These are phyloP conservation scores for Heliocidaris tuberculata DNA, from an alignment of 35 echinoderm and acorn worm genomes.

Conservation along the genomic window DNA sequence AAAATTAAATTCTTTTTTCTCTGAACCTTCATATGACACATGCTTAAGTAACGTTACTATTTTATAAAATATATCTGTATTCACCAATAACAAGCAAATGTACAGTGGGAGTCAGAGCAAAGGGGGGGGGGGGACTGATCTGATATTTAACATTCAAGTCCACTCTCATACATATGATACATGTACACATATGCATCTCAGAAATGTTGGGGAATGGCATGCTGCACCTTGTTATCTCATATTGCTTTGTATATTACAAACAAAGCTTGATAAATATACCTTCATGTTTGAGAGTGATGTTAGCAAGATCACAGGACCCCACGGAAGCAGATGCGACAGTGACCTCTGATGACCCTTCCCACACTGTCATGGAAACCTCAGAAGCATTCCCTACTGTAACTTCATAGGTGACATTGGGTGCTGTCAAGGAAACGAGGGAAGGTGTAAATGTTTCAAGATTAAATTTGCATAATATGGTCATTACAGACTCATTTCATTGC, in stretches of 20 bases:
- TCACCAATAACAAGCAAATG: no score
- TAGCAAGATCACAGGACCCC: background rate
- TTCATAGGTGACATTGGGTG: conserved; percentile 26
- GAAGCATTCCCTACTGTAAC: background rate
- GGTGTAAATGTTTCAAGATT: background rate
- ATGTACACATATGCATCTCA: no score
- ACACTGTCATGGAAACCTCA: background rate
- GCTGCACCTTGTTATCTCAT: no score
- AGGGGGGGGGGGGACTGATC: no score
- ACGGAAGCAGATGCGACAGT: background rate
- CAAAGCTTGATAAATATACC: background rate
- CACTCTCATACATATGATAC: no score
- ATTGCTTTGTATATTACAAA: background rate
- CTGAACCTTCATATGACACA: no score
- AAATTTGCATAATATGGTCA: background rate
- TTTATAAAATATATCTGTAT: background rate
- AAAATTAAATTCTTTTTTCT: background rate
- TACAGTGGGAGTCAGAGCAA: background rate
- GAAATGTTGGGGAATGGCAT: no score
- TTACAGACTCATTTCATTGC: background rate
- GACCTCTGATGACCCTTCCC: conserved; percentile 42
- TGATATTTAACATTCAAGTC: no score
- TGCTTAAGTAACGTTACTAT: background rate
- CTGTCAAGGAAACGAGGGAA: background rate
- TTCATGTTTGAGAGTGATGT: conserved; percentile 11